A percentile compares a stretch with the other conserved stretches of the same genome.
Conservation (phyloP, 2,888 invertebrate species). For the Scrobipalpa atriplicella region DNA sequence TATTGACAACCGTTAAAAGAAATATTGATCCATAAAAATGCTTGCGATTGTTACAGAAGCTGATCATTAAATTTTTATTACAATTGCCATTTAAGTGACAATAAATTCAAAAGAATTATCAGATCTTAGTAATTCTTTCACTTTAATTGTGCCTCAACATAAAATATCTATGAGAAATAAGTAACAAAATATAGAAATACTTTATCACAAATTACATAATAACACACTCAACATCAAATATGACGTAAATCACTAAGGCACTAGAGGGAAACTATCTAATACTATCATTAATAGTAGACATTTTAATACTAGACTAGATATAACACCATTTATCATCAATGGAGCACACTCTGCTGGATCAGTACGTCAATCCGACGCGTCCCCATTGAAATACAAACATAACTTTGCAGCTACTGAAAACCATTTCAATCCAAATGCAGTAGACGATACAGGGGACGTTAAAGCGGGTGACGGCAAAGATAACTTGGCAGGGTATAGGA, state of each 20-base stretch:
- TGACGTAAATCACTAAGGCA: conserved; percentile 7
- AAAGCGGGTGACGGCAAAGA: conserved; percentile 36
- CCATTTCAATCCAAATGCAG: conserved; percentile 43
- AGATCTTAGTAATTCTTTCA: background rate
- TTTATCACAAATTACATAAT: background rate
- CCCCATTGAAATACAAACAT: conserved; percentile 50
- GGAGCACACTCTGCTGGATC: conserved; percentile 46
- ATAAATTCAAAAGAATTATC: background rate
- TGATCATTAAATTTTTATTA: background rate
- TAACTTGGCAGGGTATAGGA: conserved; percentile 44
- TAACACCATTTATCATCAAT: conserved; percentile 51
- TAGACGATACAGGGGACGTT: conserved; percentile 38
- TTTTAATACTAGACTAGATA: conserved; percentile 24
- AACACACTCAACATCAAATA: background rate
- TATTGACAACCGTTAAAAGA: background rate
- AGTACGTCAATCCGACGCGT: conserved; percentile 57
- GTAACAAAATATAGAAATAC: background rate
- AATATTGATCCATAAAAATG: conserved; percentile 14
- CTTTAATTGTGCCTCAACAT: background rate
- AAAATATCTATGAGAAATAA: background rate
- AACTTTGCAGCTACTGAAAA: conserved; percentile 36
- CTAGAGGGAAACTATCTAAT: conserved; percentile 10
- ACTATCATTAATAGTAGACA: conserved; percentile 15
- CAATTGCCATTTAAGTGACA: background rate
- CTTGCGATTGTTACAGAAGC: background rate